Conservation (phyloP, 2,888 invertebrate genomes). For the Standfussiana lucernea region DNA sequence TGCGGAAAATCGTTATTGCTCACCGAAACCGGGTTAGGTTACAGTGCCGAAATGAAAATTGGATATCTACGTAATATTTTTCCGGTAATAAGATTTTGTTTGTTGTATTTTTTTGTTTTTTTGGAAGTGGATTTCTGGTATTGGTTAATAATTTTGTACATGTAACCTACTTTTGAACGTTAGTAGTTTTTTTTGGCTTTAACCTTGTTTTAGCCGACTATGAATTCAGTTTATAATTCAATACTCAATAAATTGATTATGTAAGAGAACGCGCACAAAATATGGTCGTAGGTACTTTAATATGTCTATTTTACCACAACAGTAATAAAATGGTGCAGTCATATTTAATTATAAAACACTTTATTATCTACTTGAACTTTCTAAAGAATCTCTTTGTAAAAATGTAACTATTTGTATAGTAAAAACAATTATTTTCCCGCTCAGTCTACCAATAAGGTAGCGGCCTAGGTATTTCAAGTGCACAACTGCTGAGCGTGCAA, state of each 20-base stretch:
- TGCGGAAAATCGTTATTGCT: constrained; percentile 83
- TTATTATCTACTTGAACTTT: background rate
- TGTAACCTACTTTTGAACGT: background rate
- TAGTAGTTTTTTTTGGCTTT: background rate
- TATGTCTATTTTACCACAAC: too few species aligned
- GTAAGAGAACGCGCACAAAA: too few species aligned
- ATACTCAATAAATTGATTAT: too few species aligned
- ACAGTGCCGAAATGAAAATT: constrained; percentile 48
- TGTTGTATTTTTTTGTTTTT: background rate
- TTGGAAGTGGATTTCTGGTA: background rate
- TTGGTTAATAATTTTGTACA: background rate
- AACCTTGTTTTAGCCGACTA: too few species aligned
- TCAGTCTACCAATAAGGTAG: constrained; percentile 47
- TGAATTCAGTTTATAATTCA: too few species aligned
- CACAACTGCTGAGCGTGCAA: constrained; percentile 80
- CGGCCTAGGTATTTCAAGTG: constrained; percentile 74
- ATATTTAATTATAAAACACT: too few species aligned
- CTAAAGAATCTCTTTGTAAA: rapidly evolving
- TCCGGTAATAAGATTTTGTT: background rate
- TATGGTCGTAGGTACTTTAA: too few species aligned
- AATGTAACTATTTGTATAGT: background rate
- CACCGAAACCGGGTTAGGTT: constrained; percentile 63
- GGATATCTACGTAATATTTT: constrained; percentile 27
- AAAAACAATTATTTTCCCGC: constrained; percentile 48
- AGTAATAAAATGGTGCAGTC: too few species aligned